These are phyloP conservation scores for Sphyrna mokarran DNA, from an alignment of 2,113 vertebrate species.

Conservation along the genomic window DNA sequence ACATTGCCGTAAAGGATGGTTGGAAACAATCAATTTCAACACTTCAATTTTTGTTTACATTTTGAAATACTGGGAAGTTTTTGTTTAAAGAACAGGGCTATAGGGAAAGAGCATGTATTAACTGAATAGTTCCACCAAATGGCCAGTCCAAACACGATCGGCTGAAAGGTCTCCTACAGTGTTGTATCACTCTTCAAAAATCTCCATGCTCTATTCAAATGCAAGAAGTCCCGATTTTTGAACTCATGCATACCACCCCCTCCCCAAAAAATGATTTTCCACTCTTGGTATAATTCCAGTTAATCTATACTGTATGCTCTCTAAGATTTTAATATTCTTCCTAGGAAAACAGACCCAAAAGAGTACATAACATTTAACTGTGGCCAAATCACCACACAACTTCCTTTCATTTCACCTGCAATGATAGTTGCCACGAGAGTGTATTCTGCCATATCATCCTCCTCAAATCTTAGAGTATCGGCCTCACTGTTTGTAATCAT, in stretches of 20 bases:
- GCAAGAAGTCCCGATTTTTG: not conserved
- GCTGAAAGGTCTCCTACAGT: not conserved
- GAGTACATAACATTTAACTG: not conserved
- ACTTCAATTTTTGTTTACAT: not conserved
- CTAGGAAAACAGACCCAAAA: not conserved
- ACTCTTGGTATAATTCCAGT: not conserved
- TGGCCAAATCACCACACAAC: not conserved
- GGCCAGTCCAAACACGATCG: not conserved
- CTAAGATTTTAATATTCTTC: not conserved
- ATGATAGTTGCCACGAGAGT: not conserved
- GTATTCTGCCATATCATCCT: not conserved
- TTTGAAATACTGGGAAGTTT: not conserved
- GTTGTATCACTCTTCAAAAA: not conserved
- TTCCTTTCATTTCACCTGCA: not conserved
- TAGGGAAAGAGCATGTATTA: not conserved
- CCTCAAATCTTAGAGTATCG: not conserved
- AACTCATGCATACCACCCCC: too few species aligned
- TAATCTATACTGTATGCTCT: not conserved
- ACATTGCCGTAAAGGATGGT: not conserved
- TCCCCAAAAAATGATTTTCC: not conserved
- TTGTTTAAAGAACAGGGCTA: not conserved
- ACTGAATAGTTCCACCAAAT: not conserved
- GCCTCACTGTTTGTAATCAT: not conserved
- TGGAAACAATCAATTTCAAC: not conserved
- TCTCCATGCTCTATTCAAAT: not conserved